Evolutionary conservation across 1,140 invertebrate species (phyloP).

Genomic region (Habropoda laboriosa): DNA sequence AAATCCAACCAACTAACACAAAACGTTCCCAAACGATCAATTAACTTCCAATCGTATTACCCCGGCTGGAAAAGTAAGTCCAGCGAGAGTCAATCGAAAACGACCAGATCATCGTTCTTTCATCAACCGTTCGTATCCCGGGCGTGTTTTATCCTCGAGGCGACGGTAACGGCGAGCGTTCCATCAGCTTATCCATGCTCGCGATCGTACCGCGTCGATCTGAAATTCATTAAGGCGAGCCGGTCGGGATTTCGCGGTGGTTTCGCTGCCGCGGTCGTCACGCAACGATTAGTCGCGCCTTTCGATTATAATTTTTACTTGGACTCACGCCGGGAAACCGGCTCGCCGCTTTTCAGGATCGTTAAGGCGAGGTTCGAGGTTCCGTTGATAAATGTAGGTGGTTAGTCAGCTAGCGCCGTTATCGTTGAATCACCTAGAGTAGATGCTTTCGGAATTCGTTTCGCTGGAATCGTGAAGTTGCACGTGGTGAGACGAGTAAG

Average conservation of each 20-base stretch:
- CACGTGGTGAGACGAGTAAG: background rate
- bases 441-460: slow-evolving; percentile 30
- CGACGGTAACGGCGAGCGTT: background rate
- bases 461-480: background rate
- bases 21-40: no score
- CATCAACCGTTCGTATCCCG: background rate
- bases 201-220: slow-evolving; percentile 10
- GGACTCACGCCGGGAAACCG: background rate
- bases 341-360: slow-evolving; percentile 37
- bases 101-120: no score
- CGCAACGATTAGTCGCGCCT: slow-evolving; percentile 47
- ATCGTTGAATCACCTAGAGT: slow-evolving; percentile 30
- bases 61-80: no score
- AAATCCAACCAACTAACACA: no score
- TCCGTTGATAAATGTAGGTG: slow-evolving; percentile 37
- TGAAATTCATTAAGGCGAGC: slow-evolving; percentile 27
- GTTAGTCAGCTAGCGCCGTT: background rate
- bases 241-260: slow-evolving; percentile 15
- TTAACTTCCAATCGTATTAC: no score
- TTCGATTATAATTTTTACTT: slow-evolving; percentile 41
- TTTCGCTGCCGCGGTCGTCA: slow-evolving; percentile 36
- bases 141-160: background rate
- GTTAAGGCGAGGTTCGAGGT: slow-evolving; percentile 40
- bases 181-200: slow-evolving; percentile 7
- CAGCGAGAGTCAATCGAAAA: no score